phyloP scores from a whole-genome alignment of 2,113 vertebrate genomes.

The Raja brachyura region DNA sequence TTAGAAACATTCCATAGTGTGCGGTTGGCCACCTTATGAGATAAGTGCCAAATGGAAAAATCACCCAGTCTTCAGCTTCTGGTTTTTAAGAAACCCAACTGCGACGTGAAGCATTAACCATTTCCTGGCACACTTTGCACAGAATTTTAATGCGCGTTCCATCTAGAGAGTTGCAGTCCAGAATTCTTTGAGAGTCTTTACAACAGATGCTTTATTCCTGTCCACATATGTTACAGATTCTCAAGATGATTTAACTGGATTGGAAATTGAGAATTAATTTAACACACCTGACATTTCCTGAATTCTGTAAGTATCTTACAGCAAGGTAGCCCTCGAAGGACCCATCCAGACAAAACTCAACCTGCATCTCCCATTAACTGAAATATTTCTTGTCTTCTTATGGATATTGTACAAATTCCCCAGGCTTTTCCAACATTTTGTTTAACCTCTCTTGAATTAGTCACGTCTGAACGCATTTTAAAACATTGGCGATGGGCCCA shows the following conservation, averaged over 20 bases:
- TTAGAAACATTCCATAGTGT: not conserved
- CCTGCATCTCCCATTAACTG: not conserved
- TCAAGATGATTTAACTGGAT: slow-evolving; percentile 10
- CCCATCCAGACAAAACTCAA: not conserved
- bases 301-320: not conserved
- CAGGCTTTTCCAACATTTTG: not conserved
- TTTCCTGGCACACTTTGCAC: not conserved
- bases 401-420: not conserved
- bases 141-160: not conserved
- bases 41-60: not conserved
- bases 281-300: slow-evolving; percentile 33
- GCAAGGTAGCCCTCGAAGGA: slow-evolving; percentile 1
- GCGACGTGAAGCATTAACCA: not conserved
- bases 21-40: not conserved
- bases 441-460: not conserved
- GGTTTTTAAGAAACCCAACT: not conserved
- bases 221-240: slow-evolving; percentile 20
- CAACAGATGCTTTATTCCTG: slow-evolving; percentile 9
- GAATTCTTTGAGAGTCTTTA: not conserved
- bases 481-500: not conserved
- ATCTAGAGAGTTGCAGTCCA: not conserved
- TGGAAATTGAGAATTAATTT: slow-evolving; percentile 27
- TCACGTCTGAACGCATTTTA: not conserved
- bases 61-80: not conserved
- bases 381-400: not conserved